A percentile compares a stretch with the other conserved stretches of the same genome.
These are phyloP conservation scores for Naso thynnoides DNA, from an alignment of 2,797 vertebrate species.

Conservation along the genomic window DNA sequence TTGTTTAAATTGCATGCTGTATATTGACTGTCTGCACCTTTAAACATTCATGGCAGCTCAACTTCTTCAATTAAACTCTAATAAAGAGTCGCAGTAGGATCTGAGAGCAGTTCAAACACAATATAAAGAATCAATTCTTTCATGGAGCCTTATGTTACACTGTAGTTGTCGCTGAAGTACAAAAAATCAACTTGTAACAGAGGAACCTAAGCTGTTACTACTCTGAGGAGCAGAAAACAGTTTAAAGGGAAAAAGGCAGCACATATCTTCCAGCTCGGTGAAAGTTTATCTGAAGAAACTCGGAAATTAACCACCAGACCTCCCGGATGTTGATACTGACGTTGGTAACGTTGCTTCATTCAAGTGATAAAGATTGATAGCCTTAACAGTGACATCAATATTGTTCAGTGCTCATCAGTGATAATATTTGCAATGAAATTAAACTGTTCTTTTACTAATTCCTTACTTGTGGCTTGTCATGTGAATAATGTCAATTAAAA, in stretches of 20 bases:
- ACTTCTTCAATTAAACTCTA: background rate
- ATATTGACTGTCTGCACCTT: background rate
- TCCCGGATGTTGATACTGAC: background rate
- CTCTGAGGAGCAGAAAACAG: background rate
- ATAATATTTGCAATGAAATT: no score
- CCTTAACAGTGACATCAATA: background rate
- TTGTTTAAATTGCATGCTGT: background rate
- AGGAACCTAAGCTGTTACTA: background rate
- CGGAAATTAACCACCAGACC: background rate
- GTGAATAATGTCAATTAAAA: no score
- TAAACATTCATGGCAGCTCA: background rate
- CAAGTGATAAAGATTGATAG: background rate
- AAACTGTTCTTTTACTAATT: no score
- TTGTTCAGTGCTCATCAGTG: no score
- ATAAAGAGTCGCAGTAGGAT: background rate
- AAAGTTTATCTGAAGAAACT: background rate
- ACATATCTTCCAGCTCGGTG: background rate
- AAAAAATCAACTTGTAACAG: background rate
- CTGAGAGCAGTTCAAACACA: background rate
- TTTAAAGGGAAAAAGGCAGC: background rate
- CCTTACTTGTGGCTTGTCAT: no score
- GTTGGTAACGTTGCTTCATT: background rate
- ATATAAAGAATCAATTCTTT: background rate
- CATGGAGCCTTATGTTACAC: background rate
- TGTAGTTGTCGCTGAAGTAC: background rate